A percentile compares a stretch with the other conserved stretches of the same genome.
Evolutionary conservation across 2,797 vertebrate species (phyloP).

Genomic region (Scyliorhinus canicula): DNA sequence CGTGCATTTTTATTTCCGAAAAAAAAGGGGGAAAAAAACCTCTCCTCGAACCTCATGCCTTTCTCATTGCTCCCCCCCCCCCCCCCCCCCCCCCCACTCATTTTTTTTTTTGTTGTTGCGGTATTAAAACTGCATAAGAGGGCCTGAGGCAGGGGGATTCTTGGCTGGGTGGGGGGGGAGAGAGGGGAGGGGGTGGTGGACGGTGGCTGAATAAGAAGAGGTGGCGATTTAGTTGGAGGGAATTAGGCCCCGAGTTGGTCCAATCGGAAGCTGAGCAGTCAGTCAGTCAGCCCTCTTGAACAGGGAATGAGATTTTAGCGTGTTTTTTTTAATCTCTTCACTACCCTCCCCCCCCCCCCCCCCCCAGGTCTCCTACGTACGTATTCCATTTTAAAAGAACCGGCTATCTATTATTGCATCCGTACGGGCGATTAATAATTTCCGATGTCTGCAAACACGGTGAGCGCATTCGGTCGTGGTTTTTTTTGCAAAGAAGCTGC

Average conservation of each 20-base stretch:
- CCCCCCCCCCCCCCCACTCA: no score
- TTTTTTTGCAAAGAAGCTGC: not conserved
- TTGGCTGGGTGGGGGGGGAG: not conserved
- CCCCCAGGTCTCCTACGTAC: not conserved
- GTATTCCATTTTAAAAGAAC: not conserved
- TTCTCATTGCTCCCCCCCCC: not conserved
- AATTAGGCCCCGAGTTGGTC: conserved; percentile 7
- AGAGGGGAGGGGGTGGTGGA: not conserved
- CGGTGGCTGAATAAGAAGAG: not conserved
- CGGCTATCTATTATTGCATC: not conserved
- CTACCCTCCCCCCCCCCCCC: not conserved
- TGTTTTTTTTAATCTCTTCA: not conserved
- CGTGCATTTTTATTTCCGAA: not conserved
- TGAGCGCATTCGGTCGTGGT: not conserved
- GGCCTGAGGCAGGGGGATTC: no score
- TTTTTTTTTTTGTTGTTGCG: not conserved
- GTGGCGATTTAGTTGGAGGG: conserved; percentile 25
- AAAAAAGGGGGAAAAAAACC: not conserved
- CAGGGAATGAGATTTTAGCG: conserved; percentile 5
- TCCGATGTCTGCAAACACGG: not conserved
- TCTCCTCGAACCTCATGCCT: not conserved
- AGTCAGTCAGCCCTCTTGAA: not conserved
- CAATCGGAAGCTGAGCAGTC: conserved; percentile 28
- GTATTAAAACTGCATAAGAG: not conserved
- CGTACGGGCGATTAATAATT: not conserved